Base-by-base conservation (phyloP, 1,140 invertebrate genomes). In the Cardiocondyla obscurior region DNA sequence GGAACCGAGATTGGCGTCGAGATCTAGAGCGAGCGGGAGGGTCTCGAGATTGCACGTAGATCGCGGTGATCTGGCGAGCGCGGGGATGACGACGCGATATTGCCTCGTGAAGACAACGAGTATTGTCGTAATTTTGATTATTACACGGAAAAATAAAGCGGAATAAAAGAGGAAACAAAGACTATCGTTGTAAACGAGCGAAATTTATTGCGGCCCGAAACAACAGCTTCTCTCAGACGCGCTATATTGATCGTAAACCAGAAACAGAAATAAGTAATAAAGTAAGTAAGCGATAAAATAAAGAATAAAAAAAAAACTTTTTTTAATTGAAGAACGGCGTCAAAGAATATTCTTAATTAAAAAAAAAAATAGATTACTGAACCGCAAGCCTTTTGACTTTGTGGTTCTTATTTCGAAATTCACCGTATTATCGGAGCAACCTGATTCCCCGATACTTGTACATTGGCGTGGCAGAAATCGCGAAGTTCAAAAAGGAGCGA, bases 1-100 rank as follows among this genome's bases (percentile, higher is more conserved):
- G 49, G 42, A 69, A 44, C 25, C 79, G 83, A 64, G 82, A 82
- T 70, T 79, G 74, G 60, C 46, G 60, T 77, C 74, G 74, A 67
- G 74, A 65, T 77, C 44, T 22, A 22, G 42, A 49, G 30, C 57
- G 73, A 30, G n/a, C n/a, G n/a, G 6, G 22, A 16, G 30, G 0
- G 25, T 16, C 36, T 44, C 16, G 7, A 51, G 16, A 14, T 10
- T 58, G 58, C 30, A 22, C 46, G 44, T n/a, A 67, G 30, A 62
- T 46, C 22, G n/a, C 28, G 2, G 10, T 22, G 36, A 67, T 58
- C 53, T 16, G 36, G 57, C 53, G 70, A 36, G 30, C 2, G 1
- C 44, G 30, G 42, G n/a, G 44, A 53, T 58, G 22, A 77, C 30
- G 39, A 46, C n/a, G 22, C 33, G 60, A 79, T 53, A 19, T 5